Conservation (phyloP, 1,140 invertebrate genomes). For the Drosophila oshimai region DNA sequence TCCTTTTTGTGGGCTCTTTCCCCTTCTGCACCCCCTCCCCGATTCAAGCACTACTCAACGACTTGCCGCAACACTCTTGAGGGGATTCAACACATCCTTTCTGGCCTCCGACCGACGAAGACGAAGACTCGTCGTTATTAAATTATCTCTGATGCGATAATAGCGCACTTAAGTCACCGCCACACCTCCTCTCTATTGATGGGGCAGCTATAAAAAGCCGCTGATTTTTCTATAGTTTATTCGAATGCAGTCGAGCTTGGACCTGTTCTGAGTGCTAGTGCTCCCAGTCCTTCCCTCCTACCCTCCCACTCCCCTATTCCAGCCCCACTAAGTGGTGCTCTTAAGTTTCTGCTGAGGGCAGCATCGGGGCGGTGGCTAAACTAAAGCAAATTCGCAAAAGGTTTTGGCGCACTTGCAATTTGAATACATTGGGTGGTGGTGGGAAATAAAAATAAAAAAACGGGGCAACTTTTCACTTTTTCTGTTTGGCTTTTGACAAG, state of each 20-base stretch:
- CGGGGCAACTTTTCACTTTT: constrained; percentile 28
- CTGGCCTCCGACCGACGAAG: constrained; percentile 51
- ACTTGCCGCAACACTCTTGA: constrained; percentile 67
- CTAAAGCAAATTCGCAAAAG: constrained; percentile 48
- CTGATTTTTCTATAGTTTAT: constrained; percentile 79
- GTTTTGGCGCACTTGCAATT: constrained; percentile 59
- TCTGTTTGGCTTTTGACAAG: constrained; percentile 55
- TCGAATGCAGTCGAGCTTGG: constrained; percentile 74
- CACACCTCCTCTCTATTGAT: constrained; percentile 9
- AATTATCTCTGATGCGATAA: constrained; percentile 80
- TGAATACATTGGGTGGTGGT: constrained; percentile 39
- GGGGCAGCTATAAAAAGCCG: constrained; percentile 69
- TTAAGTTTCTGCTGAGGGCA: constrained; percentile 75
- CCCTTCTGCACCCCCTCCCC: constrained; percentile 10
- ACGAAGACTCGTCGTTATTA: constrained; percentile 66
- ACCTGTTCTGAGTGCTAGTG: constrained; percentile 62
- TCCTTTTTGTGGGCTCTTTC: background rate
- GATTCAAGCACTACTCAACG: constrained; percentile 65
- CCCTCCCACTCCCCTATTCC: background rate
- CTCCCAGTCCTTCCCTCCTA: constrained; percentile 10
- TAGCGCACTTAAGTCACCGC: constrained; percentile 69
- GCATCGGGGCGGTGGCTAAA: constrained; percentile 18
- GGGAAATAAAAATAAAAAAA: background rate
- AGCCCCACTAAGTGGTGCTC: constrained; percentile 63
- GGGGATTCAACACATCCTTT: constrained; percentile 62